Conservation (phyloP, 2,888 invertebrate species). For the Falcaria lacertinaria region DNA sequence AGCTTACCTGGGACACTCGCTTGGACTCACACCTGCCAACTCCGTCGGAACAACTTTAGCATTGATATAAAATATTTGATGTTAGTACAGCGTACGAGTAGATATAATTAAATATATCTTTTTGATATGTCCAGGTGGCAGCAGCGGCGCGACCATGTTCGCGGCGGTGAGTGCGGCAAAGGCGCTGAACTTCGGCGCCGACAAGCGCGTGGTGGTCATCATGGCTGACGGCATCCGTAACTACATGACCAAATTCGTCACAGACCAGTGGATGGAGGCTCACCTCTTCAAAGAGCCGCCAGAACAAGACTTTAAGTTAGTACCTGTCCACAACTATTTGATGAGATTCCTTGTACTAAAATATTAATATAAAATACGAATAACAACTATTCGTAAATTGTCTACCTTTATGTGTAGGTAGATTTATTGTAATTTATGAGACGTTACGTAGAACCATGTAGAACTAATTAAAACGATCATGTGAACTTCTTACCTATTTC, state of each 20-base stretch:
- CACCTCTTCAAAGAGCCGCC: conserved; percentile 77
- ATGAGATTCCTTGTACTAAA: too few species aligned
- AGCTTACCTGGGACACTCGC: too few species aligned
- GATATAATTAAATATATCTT: background rate
- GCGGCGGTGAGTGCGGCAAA: conserved; percentile 86
- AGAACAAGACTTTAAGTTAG: conserved; percentile 36
- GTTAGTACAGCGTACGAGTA: background rate
- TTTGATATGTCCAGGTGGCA: conserved; percentile 82
- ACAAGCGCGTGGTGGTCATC: conserved; percentile 88
- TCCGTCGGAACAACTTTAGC: too few species aligned
- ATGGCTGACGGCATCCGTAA: conserved; percentile 96
- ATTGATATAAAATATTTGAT: too few species aligned
- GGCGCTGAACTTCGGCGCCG: conserved; percentile 83
- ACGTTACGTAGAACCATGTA: too few species aligned
- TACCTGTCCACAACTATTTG: background rate
- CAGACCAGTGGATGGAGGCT: conserved; percentile 95
- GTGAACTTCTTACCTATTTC: too few species aligned
- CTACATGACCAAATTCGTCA: conserved; percentile 96
- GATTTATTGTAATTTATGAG: too few species aligned
- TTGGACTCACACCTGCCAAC: too few species aligned
- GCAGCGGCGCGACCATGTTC: conserved; percentile 89
- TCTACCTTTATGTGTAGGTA: too few species aligned
- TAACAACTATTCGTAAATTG: too few species aligned
- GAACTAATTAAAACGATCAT: too few species aligned
- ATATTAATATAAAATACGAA: too few species aligned